Conservation (phyloP, 2,113 vertebrate species). For the Phylloscopus trochiloides region DNA sequence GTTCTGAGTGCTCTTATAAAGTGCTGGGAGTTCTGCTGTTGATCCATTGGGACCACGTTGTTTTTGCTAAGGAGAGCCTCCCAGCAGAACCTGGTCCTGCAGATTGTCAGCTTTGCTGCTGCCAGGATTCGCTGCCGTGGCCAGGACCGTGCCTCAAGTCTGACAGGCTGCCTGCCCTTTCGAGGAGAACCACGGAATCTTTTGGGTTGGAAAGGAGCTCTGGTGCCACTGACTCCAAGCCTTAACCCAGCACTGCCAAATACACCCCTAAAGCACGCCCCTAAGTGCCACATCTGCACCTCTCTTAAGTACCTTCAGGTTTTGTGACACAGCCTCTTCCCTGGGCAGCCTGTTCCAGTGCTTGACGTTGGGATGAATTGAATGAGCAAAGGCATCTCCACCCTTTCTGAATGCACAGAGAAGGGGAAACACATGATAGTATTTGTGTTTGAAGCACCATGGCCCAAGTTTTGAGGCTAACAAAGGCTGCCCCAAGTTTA, state of each 20-base stretch:
- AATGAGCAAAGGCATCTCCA: not conserved
- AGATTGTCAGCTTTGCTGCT: not conserved
- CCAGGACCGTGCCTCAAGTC: fast-evolving
- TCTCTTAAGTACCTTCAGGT: not conserved
- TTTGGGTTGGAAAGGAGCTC: not conserved
- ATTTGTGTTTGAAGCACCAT: not conserved
- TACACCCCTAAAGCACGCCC: fast-evolving
- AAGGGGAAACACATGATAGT: not conserved
- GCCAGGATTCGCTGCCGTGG: not conserved
- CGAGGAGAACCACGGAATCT: fast-evolving
- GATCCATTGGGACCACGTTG: fast-evolving
- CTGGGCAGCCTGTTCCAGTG: not conserved
- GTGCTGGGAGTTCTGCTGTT: not conserved
- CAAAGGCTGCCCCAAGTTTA: not conserved
- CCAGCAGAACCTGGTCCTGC: not conserved
- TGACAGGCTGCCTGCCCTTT: not conserved
- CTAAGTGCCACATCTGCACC: not conserved
- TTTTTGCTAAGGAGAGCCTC: not conserved
- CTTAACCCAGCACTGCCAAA: not conserved
- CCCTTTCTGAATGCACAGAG: not conserved
- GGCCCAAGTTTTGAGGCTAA: not conserved
- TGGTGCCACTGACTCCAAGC: not conserved
- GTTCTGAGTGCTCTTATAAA: not conserved
- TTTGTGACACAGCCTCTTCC: not conserved
- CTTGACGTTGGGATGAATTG: not conserved